Conservation (phyloP, 1,140 invertebrate genomes). For the Vanessa atalanta region DNA sequence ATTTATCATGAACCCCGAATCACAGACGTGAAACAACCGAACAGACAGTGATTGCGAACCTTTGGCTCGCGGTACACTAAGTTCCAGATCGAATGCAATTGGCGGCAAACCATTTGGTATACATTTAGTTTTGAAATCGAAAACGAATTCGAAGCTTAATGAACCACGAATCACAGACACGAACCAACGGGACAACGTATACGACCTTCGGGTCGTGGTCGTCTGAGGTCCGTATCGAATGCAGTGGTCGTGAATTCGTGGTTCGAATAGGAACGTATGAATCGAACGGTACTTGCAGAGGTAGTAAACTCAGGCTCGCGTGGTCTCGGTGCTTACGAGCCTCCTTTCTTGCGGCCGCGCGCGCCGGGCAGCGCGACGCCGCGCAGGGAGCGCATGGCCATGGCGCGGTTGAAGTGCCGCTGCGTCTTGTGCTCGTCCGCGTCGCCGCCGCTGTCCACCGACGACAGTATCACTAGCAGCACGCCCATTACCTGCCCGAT, state of each 20-base stretch:
- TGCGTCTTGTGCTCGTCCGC: conserved; percentile 85
- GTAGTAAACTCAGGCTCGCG: conserved; percentile 48
- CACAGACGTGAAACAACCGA: too few species aligned
- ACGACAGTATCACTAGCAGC: conserved; percentile 89
- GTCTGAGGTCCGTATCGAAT: too few species aligned
- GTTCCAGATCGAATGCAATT: background rate
- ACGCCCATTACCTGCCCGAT: conserved; percentile 86
- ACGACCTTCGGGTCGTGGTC: too few species aligned
- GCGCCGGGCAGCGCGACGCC: conserved; percentile 72
- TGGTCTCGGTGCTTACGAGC: conserved; percentile 52
- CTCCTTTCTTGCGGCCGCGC: conserved; percentile 71
- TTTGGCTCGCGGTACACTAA: background rate
- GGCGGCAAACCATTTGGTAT: too few species aligned
- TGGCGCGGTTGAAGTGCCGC: conserved; percentile 91
- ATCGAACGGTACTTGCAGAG: conserved; percentile 37
- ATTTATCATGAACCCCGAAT: background rate
- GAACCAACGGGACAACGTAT: too few species aligned
- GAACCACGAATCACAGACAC: too few species aligned
- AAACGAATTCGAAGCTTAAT: too few species aligned
- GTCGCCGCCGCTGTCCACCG: conserved; percentile 83
- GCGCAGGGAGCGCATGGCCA: conserved; percentile 90
- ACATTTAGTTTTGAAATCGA: too few species aligned
- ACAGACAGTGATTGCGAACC: background rate
- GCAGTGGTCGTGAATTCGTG: background rate
- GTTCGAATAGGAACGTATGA: conserved; percentile 20